Evolutionary conservation across 2,113 vertebrate genomes (phyloP), one percentile per base, ranked within the genome.

Genomic region (Eurypyga helias): DNA sequence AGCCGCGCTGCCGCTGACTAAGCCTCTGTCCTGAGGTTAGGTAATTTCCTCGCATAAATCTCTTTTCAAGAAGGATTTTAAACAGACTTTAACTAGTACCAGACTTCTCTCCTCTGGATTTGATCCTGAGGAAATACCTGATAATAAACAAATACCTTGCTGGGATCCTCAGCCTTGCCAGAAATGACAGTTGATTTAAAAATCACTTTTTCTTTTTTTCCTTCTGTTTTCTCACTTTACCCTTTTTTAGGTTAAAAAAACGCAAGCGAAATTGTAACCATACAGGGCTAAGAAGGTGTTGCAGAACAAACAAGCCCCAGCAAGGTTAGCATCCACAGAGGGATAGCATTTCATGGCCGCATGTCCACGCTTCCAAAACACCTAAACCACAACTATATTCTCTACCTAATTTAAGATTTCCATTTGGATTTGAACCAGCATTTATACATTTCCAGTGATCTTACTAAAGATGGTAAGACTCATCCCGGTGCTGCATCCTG

Each of bases 21-120:
- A 97, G 89, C 89, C 90, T 49, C 48, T 48, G 83, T 71, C 79
- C 94, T 73, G 66, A 85, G 70, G 90, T 96, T 94, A 96, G 91
- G 93, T 98, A 96, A 96, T 97, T 97, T 98, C 97, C 97, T 97
- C 64, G n/a, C n/a, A 83, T 90, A 95, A 94, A 92, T 95, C 87
- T 95, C 94, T 95, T 95, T 86, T 55, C 82, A 60, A 93, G 92
- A 36, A 87, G 77, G 91, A 73, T 85, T 91, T 95, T 66, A 90
- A 96, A 23, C 83, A 90, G 93, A 73, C 43, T 75, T 91, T 93
- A 96, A 94, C 94, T 79, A 95, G 48, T 51, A 95, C 79, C 90
- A 98, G 95, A 86, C 89, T 93, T 90, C 72, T 93, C 95, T 82
- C 36, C 67, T 45, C 82, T 72, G 78, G 61, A 84, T 73, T 89